Evolutionary conservation across 2,113 vertebrate genomes (phyloP).

Genomic region (Porphyrio hochstetteri): DNA sequence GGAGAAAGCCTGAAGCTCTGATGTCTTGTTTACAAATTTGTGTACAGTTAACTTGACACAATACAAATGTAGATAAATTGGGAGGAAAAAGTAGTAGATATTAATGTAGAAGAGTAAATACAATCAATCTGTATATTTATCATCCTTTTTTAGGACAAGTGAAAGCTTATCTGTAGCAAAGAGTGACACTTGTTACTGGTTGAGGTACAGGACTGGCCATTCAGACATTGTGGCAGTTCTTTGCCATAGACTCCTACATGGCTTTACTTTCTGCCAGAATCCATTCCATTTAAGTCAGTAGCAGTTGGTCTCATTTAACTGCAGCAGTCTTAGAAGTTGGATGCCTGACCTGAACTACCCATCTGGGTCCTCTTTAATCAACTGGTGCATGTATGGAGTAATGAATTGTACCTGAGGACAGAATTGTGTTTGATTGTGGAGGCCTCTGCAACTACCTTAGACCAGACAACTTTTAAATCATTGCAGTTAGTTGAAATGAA

Average conservation of each 20-base stretch:
- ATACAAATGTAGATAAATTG: neutral
- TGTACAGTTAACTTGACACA: neutral
- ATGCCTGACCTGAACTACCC: neutral
- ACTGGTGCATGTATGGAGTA: neutral
- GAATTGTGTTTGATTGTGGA: neutral
- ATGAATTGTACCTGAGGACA: neutral
- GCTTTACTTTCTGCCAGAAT: neutral
- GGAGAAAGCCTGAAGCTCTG: neutral
- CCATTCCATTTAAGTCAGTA: neutral
- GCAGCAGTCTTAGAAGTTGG: neutral
- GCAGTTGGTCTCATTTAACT: neutral
- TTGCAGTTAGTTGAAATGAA: neutral
- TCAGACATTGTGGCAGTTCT: neutral
- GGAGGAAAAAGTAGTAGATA: neutral
- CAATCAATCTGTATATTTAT: neutral
- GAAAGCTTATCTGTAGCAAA: neutral
- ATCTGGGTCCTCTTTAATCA: neutral
- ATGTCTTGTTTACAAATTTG: neutral
- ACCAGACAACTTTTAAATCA: neutral
- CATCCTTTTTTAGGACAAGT: neutral
- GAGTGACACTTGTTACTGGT: neutral
- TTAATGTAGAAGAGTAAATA: neutral
- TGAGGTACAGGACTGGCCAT: neutral
- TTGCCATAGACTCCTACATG: neutral
- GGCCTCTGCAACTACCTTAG: neutral